Evolutionary conservation across 2,888 invertebrate genomes (phyloP).

Genomic region (Bibio marci): DNA sequence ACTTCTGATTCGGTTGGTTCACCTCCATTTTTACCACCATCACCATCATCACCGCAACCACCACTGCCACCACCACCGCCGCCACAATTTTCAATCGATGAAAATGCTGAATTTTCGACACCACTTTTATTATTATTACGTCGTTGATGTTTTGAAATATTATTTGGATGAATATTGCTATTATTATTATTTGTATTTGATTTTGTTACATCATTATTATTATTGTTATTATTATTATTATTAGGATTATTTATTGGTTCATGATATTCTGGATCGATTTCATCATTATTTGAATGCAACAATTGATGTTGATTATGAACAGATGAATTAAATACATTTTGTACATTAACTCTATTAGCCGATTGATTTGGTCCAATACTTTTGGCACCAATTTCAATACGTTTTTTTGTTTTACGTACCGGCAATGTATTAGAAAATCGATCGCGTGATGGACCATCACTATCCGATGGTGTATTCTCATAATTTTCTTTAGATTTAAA

Average conservation of each 20-base stretch:
- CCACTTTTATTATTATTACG: slow-evolving; percentile 33
- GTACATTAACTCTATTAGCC: slow-evolving; percentile 29
- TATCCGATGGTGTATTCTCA: slow-evolving; percentile 36
- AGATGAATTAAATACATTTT: slow-evolving; percentile 23
- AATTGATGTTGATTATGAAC: background rate
- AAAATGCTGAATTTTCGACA: slow-evolving; percentile 61
- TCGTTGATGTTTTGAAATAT: slow-evolving; percentile 29
- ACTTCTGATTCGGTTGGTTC: slow-evolving; percentile 65
- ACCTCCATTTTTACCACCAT: slow-evolving; percentile 9
- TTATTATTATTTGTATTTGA: slow-evolving; percentile 13
- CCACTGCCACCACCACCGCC: slow-evolving; percentile 5
- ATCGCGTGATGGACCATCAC: slow-evolving; percentile 21
- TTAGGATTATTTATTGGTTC: slow-evolving; percentile 21
- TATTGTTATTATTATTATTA: no score
- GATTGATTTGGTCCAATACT: slow-evolving; percentile 22
- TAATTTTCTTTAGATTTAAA: slow-evolving; percentile 32
- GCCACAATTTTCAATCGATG: slow-evolving; percentile 40
- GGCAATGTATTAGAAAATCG: slow-evolving; percentile 37
- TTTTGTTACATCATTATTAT: slow-evolving; percentile 8
- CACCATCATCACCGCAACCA: slow-evolving; percentile 1
- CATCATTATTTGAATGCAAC: slow-evolving; percentile 9
- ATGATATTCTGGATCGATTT: slow-evolving; percentile 18
- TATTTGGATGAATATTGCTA: slow-evolving; percentile 4
- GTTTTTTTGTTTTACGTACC: slow-evolving; percentile 36
- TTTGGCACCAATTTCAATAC: slow-evolving; percentile 32